Conservation (phyloP, 2,113 vertebrate genomes). For the Pangasianodon hypophthalmus region DNA sequence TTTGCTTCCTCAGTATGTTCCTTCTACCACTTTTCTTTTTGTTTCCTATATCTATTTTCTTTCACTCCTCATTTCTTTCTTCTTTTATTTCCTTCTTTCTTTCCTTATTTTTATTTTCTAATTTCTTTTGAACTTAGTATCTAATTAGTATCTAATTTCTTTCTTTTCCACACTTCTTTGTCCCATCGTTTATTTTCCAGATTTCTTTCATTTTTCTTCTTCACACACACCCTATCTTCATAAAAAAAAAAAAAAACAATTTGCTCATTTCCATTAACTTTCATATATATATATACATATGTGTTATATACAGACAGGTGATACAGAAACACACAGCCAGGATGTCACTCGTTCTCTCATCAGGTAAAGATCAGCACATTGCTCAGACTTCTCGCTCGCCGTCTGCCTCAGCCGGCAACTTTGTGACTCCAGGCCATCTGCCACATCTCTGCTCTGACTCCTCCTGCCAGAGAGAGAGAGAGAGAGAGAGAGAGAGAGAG, state of each 20-base stretch:
- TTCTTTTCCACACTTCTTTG: background rate
- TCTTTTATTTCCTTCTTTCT: background rate
- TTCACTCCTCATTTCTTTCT: background rate
- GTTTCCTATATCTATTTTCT: background rate
- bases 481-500: constrained; percentile 38
- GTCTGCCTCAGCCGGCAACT: constrained; percentile 90
- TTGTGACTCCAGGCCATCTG: constrained; percentile 96
- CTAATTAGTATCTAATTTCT: too few species aligned
- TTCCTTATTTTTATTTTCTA: too few species aligned
- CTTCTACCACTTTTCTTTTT: background rate
- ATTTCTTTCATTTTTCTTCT: background rate
- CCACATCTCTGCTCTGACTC: constrained; percentile 89
- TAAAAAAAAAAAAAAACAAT: too few species aligned
- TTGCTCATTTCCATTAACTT: background rate
- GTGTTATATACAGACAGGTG: background rate
- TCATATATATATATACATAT: constrained; percentile 20
- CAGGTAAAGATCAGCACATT: constrained; percentile 96
- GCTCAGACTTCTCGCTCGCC: constrained; percentile 89
- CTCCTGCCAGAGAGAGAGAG: constrained; percentile 76
- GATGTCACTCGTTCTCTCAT: constrained; percentile 71
- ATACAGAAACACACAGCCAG: constrained; percentile 27
- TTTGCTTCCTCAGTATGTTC: background rate
- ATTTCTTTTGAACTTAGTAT: background rate
- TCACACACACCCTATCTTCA: background rate
- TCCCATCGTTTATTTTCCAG: background rate